Evolutionary conservation across 35 echinoderm and acorn worm genomes (phyloP).

Genomic region (Diadema setosum): DNA sequence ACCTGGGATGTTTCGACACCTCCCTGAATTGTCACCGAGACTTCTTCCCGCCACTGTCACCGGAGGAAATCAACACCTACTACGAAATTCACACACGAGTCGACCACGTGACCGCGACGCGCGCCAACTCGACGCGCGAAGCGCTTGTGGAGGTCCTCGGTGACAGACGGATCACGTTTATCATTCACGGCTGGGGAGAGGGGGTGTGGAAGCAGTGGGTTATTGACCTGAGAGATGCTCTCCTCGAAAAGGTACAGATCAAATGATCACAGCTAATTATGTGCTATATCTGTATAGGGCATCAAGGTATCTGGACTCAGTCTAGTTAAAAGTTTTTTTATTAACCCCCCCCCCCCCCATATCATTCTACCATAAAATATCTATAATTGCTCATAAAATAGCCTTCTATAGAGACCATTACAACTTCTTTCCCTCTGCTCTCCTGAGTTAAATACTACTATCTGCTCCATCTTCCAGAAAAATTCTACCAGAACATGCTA

Average conservation of each 20-base stretch:
- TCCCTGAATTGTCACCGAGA: constrained; percentile 20
- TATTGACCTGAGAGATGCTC: constrained; percentile 15
- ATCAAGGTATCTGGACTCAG: too few species aligned
- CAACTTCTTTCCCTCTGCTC: too few species aligned
- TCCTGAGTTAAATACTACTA: too few species aligned
- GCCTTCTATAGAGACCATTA: too few species aligned
- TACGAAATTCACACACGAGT: constrained; percentile 36
- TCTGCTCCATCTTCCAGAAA: too few species aligned
- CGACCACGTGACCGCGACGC: neutral
- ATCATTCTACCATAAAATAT: too few species aligned
- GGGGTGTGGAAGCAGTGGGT: constrained; percentile 36
- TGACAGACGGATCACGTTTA: neutral
- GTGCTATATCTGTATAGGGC: too few species aligned
- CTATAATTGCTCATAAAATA: too few species aligned
- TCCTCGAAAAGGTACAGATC: constrained; percentile 51
- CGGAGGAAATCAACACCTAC: constrained; percentile 48
- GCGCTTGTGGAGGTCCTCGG: neutral
- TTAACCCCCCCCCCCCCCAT: too few species aligned
- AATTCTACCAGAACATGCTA: too few species aligned
- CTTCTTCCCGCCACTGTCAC: constrained; percentile 55
- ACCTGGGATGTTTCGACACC: constrained; percentile 67
- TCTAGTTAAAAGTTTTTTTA: too few species aligned
- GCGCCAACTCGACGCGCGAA: neutral
- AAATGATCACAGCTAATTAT: too few species aligned
- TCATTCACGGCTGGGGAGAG: constrained; percentile 73